Percentiles rank a stretch among this genome's conserved stretches.
Evolutionary conservation across 1,140 invertebrate genomes (phyloP).

Genomic region (Pemphigus obesinymphae): DNA sequence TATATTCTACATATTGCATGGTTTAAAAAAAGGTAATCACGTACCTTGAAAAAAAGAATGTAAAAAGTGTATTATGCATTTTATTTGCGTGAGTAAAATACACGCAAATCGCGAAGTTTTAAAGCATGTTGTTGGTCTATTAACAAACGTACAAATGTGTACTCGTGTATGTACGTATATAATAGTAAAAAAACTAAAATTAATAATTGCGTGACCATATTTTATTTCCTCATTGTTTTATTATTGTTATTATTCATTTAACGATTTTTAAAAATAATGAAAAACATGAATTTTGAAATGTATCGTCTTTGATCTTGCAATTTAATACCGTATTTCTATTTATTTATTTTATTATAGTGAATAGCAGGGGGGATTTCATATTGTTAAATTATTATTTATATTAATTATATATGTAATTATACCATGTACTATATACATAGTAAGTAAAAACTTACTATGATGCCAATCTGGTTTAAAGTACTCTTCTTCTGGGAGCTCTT

Average conservation of each 20-base stretch:
- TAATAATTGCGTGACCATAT: neutral
- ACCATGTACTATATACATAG: too few relatives aligned
- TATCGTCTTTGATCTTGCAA: too few relatives aligned
- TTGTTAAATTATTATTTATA: too few relatives aligned
- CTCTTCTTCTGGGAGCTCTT: neutral
- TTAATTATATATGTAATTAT: too few relatives aligned
- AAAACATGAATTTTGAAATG: neutral
- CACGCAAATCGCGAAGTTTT: too few relatives aligned
- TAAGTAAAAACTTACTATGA: conserved; percentile 26
- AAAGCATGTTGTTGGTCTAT: neutral
- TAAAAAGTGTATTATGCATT: neutral
- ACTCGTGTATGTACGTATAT: neutral
- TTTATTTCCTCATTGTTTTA: neutral
- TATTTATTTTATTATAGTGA: too few relatives aligned
- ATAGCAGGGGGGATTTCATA: too few relatives aligned
- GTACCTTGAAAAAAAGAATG: neutral
- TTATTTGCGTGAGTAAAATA: neutral
- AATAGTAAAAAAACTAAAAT: neutral
- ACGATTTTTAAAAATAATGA: neutral
- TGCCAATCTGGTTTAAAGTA: conserved; percentile 27
- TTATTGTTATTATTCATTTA: too few relatives aligned
- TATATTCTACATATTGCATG: too few relatives aligned
- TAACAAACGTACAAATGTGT: neutral
- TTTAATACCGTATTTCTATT: too few relatives aligned
- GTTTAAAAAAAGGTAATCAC: too few relatives aligned